Evolutionary conservation across 2,888 invertebrate genomes (phyloP).

Genomic region (Pantelozetes paolii): DNA sequence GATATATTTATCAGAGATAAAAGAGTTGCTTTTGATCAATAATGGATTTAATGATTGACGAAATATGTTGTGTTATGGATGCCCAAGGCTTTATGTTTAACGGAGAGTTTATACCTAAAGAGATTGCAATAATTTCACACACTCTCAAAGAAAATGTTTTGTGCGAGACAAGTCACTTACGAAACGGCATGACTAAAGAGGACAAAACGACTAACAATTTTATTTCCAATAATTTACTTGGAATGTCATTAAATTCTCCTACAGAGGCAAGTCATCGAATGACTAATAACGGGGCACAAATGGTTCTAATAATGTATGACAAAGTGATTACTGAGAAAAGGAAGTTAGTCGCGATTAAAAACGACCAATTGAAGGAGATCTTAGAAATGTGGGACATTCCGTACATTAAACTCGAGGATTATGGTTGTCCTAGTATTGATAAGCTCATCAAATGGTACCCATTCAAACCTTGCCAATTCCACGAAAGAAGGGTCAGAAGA

Average conservation of each 20-base stretch:
- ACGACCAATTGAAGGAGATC: neutral
- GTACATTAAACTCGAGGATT: neutral
- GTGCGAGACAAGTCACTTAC: neutral
- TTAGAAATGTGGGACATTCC: neutral
- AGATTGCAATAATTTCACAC: neutral
- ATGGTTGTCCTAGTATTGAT: neutral
- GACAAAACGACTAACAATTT: neutral
- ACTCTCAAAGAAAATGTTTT: neutral
- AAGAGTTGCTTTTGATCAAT: too few species aligned
- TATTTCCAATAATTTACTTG: neutral
- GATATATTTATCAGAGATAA: too few species aligned
- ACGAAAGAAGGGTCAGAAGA: neutral
- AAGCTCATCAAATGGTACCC: neutral
- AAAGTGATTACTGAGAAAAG: neutral
- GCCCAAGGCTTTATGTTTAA: neutral
- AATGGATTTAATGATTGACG: too few species aligned
- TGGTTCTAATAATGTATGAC: neutral
- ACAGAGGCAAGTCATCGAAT: neutral
- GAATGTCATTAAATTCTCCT: neutral
- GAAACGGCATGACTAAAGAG: neutral
- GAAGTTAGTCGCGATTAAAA: neutral
- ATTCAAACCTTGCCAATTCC: neutral
- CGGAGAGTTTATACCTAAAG: neutral
- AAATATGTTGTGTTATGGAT: neutral
- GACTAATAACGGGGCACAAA: neutral